Evolutionary conservation across 2,113 vertebrate genomes (phyloP).

Genomic region (Platysternon megacephalum): DNA sequence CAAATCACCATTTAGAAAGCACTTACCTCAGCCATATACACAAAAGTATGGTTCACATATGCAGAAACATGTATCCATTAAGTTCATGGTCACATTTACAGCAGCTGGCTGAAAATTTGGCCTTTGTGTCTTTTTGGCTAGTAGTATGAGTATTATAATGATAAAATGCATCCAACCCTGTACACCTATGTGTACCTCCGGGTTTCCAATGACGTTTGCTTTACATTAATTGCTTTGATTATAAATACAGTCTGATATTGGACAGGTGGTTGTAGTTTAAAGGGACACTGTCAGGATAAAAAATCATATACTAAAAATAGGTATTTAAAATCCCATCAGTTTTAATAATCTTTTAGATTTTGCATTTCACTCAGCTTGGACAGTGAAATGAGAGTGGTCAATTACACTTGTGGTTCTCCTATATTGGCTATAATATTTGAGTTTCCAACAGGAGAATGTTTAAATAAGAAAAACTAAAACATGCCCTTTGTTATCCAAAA

Average conservation of each 20-base stretch:
- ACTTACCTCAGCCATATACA: neutral
- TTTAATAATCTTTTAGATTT: neutral
- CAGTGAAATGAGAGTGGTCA: neutral
- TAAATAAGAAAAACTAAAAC: constrained; percentile 29
- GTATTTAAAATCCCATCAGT: neutral
- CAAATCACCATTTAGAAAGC: neutral
- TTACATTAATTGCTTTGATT: neutral
- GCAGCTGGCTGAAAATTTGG: neutral
- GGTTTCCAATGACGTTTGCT: neutral
- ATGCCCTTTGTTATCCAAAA: constrained; percentile 32
- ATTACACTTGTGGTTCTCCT: constrained; percentile 17
- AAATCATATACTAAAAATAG: constrained; percentile 33
- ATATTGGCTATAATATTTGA: constrained; percentile 28
- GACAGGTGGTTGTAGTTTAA: constrained; percentile 60
- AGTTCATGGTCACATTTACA: neutral
- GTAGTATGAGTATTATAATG: neutral
- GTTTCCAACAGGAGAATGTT: constrained; percentile 32
- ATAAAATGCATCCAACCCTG: neutral
- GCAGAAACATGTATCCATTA: neutral
- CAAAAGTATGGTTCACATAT: neutral
- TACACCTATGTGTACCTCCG: neutral
- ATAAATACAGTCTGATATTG: neutral
- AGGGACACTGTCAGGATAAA: neutral
- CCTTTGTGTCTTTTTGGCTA: neutral
- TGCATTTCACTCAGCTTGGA: neutral